Percentiles rank a stretch among this genome's conserved stretches.
These are phyloP conservation scores for Ceuthmochares aereus DNA, from an alignment of 2,113 vertebrate genomes.

Conservation along the genomic window DNA sequence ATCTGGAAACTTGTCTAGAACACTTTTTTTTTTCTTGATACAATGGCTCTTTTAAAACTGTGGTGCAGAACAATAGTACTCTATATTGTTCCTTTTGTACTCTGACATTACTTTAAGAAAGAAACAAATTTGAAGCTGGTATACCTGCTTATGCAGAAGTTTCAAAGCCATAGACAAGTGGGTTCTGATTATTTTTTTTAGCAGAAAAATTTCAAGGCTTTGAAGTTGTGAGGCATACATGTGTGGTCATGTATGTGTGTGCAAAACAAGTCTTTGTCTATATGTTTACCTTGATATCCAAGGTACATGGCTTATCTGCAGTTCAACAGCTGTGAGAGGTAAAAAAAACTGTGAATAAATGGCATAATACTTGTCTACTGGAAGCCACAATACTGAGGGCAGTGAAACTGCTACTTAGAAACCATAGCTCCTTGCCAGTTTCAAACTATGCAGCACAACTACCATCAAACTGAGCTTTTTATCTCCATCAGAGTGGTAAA, in stretches of 20 bases:
- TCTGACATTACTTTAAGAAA: background rate
- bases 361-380: background rate
- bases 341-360: background rate
- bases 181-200: background rate
- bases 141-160: background rate
- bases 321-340: background rate
- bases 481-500: background rate
- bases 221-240: background rate
- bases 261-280: background rate
- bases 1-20: background rate
- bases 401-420: background rate
- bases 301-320: background rate
- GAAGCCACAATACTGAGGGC: background rate
- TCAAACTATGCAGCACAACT: background rate
- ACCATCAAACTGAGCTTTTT: background rate
- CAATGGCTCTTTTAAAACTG: background rate
- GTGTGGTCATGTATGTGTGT: background rate
- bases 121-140: background rate
- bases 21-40: background rate
- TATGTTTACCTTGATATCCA: background rate
- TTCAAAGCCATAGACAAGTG: background rate
- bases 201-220: background rate
- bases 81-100: background rate
- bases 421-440: background rate
- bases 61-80: background rate